Conservation (phyloP, 2,888 invertebrate species). For the Trimorus sp. region DNA sequence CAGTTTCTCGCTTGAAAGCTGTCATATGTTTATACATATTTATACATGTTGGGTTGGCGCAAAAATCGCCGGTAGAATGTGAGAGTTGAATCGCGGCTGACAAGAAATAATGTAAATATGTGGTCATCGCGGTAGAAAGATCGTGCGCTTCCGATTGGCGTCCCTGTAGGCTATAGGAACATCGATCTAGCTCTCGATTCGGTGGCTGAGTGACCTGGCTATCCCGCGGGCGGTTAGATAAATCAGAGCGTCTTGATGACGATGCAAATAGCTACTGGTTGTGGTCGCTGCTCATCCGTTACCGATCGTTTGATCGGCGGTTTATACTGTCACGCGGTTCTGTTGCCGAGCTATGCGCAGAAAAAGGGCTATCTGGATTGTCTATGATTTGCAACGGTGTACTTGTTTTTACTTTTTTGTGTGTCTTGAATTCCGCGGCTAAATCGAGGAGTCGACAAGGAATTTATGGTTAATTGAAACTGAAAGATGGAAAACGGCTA, state of each 20-base stretch:
- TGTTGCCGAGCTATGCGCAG: slow-evolving; percentile 31
- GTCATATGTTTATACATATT: too few species aligned
- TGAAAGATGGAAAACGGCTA: too few species aligned
- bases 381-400: slow-evolving; percentile 52
- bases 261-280: slow-evolving; percentile 66
- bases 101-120: slow-evolving; percentile 4
- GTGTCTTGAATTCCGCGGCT: slow-evolving; percentile 31
- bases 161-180: slow-evolving; percentile 3
- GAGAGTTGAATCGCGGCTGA: neutral
- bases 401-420: slow-evolving; percentile 30
- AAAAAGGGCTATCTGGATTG: slow-evolving; percentile 48
- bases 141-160: slow-evolving; percentile 3
- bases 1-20: too few species aligned
- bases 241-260: slow-evolving; percentile 65
- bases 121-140: slow-evolving; percentile 26
- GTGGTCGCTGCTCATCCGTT: slow-evolving; percentile 45
- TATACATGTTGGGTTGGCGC: too few species aligned
- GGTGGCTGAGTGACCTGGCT: slow-evolving; percentile 55
- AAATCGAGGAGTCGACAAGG: too few species aligned
- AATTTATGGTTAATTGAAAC: too few species aligned
- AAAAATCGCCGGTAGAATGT: too few species aligned
- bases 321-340: slow-evolving; percentile 49
- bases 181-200: slow-evolving; percentile 47
- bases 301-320: slow-evolving; percentile 54
- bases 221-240: slow-evolving; percentile 60